Conservation (phyloP, 1,140 invertebrate genomes). For the Andrena cerasifolii region DNA sequence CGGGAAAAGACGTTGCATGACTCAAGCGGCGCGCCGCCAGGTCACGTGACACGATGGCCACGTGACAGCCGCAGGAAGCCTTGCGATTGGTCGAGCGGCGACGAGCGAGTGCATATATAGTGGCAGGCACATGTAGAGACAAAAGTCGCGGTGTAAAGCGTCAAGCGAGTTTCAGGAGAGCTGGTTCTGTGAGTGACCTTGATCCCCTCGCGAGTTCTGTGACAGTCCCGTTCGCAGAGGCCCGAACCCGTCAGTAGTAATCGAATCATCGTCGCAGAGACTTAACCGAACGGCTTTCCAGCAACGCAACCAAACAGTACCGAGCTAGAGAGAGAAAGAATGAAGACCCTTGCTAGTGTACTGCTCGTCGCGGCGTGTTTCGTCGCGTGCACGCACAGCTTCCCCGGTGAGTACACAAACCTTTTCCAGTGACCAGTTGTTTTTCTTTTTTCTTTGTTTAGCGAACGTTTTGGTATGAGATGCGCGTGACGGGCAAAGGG, state of each 20-base stretch:
- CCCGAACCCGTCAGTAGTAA: constrained; percentile 51
- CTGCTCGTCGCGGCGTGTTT: constrained; percentile 59
- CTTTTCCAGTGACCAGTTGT: background rate
- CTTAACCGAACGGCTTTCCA: constrained; percentile 22
- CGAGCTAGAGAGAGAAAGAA: constrained; percentile 9
- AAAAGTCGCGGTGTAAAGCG: constrained; percentile 54
- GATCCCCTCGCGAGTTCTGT: constrained; percentile 64
- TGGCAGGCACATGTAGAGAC: constrained; percentile 40
- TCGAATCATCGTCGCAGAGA: constrained; percentile 56
- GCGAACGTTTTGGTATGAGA: background rate
- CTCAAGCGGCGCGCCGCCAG: constrained; percentile 32
- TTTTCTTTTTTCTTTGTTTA: background rate
- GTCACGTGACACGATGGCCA: constrained; percentile 34
- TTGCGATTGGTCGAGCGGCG: constrained; percentile 26
- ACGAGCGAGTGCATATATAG: constrained; percentile 51
- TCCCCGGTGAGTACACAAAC: constrained; percentile 71
- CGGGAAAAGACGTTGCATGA: constrained; percentile 40
- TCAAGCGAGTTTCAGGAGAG: constrained; percentile 50
- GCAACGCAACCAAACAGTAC: constrained; percentile 1
- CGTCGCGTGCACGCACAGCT: constrained; percentile 67
- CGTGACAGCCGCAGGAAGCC: background rate
- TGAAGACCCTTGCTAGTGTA: constrained; percentile 58
- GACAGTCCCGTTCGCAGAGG: constrained; percentile 50
- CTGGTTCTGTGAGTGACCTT: constrained; percentile 68
- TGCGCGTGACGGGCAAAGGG: background rate